Percentiles rank a stretch among this genome's conserved stretches.
Conservation (phyloP, 1,140 invertebrate species). For the Drosophila subpulchrella region DNA sequence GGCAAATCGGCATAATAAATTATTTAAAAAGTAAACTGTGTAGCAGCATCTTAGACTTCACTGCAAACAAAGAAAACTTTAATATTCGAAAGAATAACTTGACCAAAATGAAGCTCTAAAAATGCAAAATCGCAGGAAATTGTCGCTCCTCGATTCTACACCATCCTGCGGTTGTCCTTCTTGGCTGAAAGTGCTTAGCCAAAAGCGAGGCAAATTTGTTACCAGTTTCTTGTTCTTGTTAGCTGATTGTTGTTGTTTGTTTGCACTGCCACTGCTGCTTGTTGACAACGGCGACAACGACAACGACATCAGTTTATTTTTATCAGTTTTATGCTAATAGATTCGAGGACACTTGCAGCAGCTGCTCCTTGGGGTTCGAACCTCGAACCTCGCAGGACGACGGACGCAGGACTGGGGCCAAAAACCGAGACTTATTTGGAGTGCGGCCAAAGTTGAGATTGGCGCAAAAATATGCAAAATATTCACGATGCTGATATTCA, state of each 20-base stretch:
- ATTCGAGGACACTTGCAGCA: conserved; percentile 64
- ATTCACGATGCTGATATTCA: conserved; percentile 12
- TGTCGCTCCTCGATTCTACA: not conserved
- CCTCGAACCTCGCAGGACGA: not conserved
- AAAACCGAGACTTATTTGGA: conserved; percentile 18
- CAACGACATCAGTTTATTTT: conserved; percentile 72
- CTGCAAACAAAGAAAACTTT: not conserved
- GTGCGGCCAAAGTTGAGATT: conserved; percentile 32
- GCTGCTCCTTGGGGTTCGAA: conserved; percentile 44
- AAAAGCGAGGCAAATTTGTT: conserved; percentile 53
- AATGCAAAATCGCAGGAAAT: not conserved
- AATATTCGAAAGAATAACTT: conserved; percentile 2
- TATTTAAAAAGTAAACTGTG: not conserved
- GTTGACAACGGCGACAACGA: conserved; percentile 69
- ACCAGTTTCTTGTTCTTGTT: conserved; percentile 58
- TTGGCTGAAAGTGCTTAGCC: not conserved
- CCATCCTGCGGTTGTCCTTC: conserved; percentile 9
- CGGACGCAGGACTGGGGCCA: not conserved
- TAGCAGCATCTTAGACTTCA: not conserved
- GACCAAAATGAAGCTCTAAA: conserved; percentile 19
- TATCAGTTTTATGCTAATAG: conserved; percentile 78
- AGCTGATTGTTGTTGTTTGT: conserved; percentile 61
- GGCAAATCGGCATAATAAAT: no score
- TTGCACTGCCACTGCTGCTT: conserved; percentile 43
- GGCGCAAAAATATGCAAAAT: conserved; percentile 41